Conservation (phyloP, 2,113 vertebrate species). For the Oncorhynchus clarkii region DNA sequence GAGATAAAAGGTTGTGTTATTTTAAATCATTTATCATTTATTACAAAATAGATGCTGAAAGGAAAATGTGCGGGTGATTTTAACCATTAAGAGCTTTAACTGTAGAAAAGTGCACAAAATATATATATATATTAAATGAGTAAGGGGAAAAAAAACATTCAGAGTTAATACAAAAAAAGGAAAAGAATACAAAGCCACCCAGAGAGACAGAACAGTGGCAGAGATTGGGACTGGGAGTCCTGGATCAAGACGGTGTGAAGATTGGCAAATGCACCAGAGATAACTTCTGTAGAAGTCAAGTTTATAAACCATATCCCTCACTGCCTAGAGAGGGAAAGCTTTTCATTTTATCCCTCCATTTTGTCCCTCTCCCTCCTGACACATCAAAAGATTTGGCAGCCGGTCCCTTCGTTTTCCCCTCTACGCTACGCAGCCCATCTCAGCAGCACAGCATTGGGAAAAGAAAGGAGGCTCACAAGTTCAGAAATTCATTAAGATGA, state of each 20-base stretch:
- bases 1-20: constrained; percentile 99
- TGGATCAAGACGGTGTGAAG: constrained; percentile 28
- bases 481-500: constrained; percentile 68
- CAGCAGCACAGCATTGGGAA: neutral
- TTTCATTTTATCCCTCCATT: constrained; percentile 66
- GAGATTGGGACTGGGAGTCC: constrained; percentile 36
- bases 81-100: constrained; percentile 77
- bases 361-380: constrained; percentile 71
- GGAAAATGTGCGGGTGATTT: constrained; percentile 88
- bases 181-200: constrained; percentile 15
- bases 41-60: constrained; percentile 98
- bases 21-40: constrained; percentile 99
- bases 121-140: constrained; percentile 46
- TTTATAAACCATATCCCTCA: constrained; percentile 51
- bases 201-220: constrained; percentile 10
- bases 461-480: constrained; percentile 50
- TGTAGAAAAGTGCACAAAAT: constrained; percentile 36
- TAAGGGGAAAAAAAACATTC: constrained; percentile 36
- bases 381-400: constrained; percentile 68
- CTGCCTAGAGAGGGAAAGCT: constrained; percentile 33
- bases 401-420: constrained; percentile 52
- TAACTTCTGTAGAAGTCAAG: constrained; percentile 61
- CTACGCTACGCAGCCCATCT: constrained; percentile 25
- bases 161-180: neutral
- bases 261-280: constrained; percentile 65